Conservation (phyloP, 2,797 vertebrate species). For the Myioborus melanocephalus region DNA sequence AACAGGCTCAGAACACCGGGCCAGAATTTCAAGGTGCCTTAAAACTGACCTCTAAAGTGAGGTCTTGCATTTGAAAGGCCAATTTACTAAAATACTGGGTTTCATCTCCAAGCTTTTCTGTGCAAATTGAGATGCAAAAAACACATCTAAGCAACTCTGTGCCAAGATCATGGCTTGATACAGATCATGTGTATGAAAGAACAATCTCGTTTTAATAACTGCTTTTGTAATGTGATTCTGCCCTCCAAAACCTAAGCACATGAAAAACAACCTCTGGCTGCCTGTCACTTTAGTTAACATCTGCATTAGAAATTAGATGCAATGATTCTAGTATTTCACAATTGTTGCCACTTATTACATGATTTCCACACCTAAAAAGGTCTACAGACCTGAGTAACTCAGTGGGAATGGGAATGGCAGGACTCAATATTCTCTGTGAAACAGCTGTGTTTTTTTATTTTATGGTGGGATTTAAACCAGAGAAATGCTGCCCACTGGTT, state of each 20-base stretch:
- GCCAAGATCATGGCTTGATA: not conserved
- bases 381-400: not conserved
- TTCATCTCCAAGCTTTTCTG: not conserved
- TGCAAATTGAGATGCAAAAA: not conserved
- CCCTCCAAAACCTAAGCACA: not conserved
- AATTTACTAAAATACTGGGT: not conserved
- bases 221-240: not conserved
- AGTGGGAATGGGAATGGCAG: not conserved
- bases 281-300: not conserved
- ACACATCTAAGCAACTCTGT: not conserved
- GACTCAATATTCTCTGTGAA: not conserved
- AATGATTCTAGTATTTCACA: not conserved
- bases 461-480: not conserved
- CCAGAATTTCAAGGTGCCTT: not conserved
- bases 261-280: not conserved
- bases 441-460: not conserved
- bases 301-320: not conserved
- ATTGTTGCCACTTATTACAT: not conserved
- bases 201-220: not conserved
- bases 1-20: not conserved
- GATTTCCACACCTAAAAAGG: not conserved
- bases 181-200: not conserved
- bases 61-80: not conserved
- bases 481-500: not conserved
- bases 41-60: not conserved